Evolutionary conservation across 2,113 vertebrate species (phyloP), one percentile per base, ranked within the genome.

Genomic region (Solea senegalensis): DNA sequence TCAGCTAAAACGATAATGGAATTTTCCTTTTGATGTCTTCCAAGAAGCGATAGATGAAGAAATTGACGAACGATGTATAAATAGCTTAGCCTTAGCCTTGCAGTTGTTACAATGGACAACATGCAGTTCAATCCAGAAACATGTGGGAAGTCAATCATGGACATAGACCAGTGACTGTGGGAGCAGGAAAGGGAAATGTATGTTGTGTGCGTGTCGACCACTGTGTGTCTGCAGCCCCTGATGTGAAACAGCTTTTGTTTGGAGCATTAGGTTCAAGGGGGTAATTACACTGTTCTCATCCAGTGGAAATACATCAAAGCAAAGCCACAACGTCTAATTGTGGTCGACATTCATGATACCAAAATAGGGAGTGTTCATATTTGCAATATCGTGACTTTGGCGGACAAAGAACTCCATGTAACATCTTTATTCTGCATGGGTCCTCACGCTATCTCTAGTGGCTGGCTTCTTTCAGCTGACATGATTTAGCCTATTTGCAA

Each of bases 231-330:
- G 62, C 16, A 14, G 54, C 44, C 40, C 21, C 51, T 83, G 79
- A 89, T 83, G 78, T 77, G 56, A 81, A 80, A 34, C 74, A 82
- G 86, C 73, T 82, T 82, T 86, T 80, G 73, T 84, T 83, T 9
- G 3, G 51, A 49, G 64, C 49, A 21, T 86, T 59, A 52, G 1
- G 16, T 76, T 83, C 67, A 69, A 72, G 1, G 41, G 58, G 39
- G 41, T 77, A 83, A 88, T 90, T 77, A 72, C 60, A 65, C 45
- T 12, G 49, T 53, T 76, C 55, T 63, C 71, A 74, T 86, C 59
- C 61, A 66, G 71, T 28, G 60, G 72, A 69, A 74, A 69, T 21
- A 72, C 75, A 86, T 89, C 79, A 90, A 90, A 88, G 83, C 11
- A 4, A 60, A 77, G 65, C 45, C 74, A 10, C 80, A 14, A 12